These are phyloP conservation scores for Tolypeutes matacus DNA, from an alignment of 2,797 vertebrate species.

Conservation along the genomic window DNA sequence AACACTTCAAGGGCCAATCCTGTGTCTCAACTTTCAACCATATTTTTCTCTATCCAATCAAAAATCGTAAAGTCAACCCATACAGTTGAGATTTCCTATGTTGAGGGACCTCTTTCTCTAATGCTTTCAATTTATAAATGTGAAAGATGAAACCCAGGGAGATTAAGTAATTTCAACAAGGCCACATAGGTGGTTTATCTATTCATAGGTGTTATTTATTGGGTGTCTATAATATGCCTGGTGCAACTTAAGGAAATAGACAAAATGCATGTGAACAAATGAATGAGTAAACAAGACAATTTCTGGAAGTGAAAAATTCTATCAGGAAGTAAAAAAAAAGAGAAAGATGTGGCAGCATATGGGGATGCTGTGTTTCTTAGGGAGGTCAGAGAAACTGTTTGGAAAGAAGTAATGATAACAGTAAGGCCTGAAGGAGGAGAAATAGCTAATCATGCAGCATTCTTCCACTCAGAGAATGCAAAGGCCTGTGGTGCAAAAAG, in stretches of 20 bases:
- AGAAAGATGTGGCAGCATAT: background rate
- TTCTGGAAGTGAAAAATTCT: background rate
- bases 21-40: background rate
- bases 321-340: accelerated
- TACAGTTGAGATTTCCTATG: background rate
- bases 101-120: background rate
- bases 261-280: background rate
- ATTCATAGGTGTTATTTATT: background rate
- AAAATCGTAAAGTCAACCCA: background rate
- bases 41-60: background rate
- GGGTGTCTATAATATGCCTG: background rate
- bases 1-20: background rate
- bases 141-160: background rate
- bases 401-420: background rate
- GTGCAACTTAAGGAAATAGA: background rate
- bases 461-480: background rate
- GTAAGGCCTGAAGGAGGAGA: background rate
- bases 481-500: background rate
- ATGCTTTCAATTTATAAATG: slow-evolving; percentile 5
- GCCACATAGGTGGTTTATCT: background rate
- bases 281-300: background rate
- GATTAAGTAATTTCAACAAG: background rate
- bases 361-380: background rate
- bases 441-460: background rate
- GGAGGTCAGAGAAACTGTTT: background rate